Percentiles rank a stretch among this genome's conserved stretches.
These are phyloP conservation scores for Phoxinus phoxinus DNA, from an alignment of 2,113 vertebrate genomes.

Conservation along the genomic window DNA sequence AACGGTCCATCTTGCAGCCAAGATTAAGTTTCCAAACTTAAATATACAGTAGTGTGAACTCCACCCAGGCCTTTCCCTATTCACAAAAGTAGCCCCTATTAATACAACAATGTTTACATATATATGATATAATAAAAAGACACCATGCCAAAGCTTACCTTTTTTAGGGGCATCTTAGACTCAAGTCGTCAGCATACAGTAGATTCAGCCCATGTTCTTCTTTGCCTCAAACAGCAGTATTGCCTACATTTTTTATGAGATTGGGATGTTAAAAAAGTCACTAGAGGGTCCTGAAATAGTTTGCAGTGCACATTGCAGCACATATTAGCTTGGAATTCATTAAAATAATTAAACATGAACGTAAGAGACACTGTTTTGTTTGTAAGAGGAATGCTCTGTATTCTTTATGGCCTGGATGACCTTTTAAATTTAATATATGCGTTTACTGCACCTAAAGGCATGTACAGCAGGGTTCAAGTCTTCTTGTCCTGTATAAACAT, in stretches of 20 bases:
- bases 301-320: background rate
- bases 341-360: conserved; percentile 28
- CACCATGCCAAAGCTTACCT: background rate
- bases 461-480: background rate
- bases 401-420: conserved; percentile 1
- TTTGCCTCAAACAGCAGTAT: conserved; percentile 29
- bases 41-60: background rate
- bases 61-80: background rate
- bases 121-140: conserved; percentile 20
- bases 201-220: conserved; percentile 2
- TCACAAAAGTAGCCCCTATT: background rate
- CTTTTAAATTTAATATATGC: background rate
- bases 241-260: conserved; percentile 47
- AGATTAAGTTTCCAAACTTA: conserved; percentile 1
- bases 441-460: background rate
- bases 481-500: background rate
- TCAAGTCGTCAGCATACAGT: conserved; percentile 1
- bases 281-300: conserved; percentile 43
- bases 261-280: conserved; percentile 27
- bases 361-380: conserved; percentile 15
- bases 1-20: conserved; percentile 8
- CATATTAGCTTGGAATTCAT: background rate
- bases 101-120: conserved; percentile 6
- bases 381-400: background rate
- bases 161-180: background rate